Evolutionary conservation across 2,888 invertebrate genomes (phyloP).

Genomic region (Scrobipalpa atriplicella): DNA sequence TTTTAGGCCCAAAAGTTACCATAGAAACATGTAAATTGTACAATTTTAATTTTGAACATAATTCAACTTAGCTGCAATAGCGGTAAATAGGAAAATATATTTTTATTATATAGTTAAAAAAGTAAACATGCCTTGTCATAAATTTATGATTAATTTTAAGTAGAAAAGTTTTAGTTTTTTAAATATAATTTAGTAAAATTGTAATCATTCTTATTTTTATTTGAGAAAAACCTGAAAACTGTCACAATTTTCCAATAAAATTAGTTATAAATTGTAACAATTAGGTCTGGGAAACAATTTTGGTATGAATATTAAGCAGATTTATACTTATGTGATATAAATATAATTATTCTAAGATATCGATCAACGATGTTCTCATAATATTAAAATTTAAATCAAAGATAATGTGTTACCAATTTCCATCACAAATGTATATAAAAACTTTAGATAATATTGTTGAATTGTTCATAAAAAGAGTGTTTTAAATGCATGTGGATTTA

Average conservation of each 20-base stretch:
- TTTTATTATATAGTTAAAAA: constrained; percentile 30
- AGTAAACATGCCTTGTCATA: constrained; percentile 49
- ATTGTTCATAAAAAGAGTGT: constrained; percentile 50
- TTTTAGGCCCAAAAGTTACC: constrained; percentile 72
- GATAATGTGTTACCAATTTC: constrained; percentile 65
- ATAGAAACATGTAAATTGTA: constrained; percentile 61
- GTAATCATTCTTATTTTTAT: constrained; percentile 26
- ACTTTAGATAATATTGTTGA: constrained; percentile 66
- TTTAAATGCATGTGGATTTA: constrained; percentile 14
- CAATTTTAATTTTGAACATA: constrained; percentile 58
- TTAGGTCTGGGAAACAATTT: constrained; percentile 6
- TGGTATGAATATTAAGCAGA: constrained; percentile 3
- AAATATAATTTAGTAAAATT: constrained; percentile 43
- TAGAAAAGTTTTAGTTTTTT: constrained; percentile 55
- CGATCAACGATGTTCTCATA: constrained; percentile 28
- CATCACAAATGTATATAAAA: constrained; percentile 70
- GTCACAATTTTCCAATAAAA: constrained; percentile 16
- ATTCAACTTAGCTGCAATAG: constrained; percentile 46
- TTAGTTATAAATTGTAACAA: neutral
- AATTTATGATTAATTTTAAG: constrained; percentile 56
- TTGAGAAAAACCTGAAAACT: constrained; percentile 8
- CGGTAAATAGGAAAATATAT: constrained; percentile 36
- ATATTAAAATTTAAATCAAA: constrained; percentile 48
- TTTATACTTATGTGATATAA: constrained; percentile 24
- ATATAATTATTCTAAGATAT: constrained; percentile 22